Evolutionary conservation across 2,888 invertebrate species (phyloP), one percentile per base, ranked within the genome.

Genomic region (Sylvicola fuscatus): DNA sequence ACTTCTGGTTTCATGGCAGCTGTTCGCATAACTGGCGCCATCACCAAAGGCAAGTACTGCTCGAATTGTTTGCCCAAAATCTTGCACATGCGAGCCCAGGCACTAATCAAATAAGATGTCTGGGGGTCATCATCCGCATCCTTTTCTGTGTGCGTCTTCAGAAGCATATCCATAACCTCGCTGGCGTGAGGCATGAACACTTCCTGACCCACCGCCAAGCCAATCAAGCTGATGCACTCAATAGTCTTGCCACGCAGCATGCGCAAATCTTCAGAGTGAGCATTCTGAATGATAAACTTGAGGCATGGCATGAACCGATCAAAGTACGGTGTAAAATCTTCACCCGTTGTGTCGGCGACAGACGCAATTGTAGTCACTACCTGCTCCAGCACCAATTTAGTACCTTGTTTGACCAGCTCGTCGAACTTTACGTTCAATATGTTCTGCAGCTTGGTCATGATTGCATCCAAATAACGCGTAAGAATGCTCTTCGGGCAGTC

Each of bases 31-130:
- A 90, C 86, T 1, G 86, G 82, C 0, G 77, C 80, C 83, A 90
- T 92, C 1, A 92, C 89, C 46, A 84, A 58, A 1, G 87, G 87
- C 41, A 92, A 63, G 54, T 89, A 92, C 47, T 82, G 83, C 51
- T 82, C 80, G 48, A 90, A 90, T 47, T 79, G 74, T 51, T 66
- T 76, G 15, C 77, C 76, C 57, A 93, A 66, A 47, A 93, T 83
- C 60, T 92, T 92, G 62, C 98, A 99, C 60, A 98, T 93, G 44
- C 98, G 72, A 0, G 97, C 92, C 98, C 98, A 99, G 1, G 97
- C 95, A 0, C 93, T 90, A 45, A 99, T 97, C 56, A 98, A 76
- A 61, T 93, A 98, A 10, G 90, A 89, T 15, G 93, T 83, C 61
- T 93, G 93, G 2, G 93, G 93, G 61, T 97, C 95, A 52, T 97